A percentile compares a stretch with the other conserved stretches of the same genome.
Conservation (phyloP, 2,113 vertebrate genomes). For the Nycticryphes semicollaris region DNA sequence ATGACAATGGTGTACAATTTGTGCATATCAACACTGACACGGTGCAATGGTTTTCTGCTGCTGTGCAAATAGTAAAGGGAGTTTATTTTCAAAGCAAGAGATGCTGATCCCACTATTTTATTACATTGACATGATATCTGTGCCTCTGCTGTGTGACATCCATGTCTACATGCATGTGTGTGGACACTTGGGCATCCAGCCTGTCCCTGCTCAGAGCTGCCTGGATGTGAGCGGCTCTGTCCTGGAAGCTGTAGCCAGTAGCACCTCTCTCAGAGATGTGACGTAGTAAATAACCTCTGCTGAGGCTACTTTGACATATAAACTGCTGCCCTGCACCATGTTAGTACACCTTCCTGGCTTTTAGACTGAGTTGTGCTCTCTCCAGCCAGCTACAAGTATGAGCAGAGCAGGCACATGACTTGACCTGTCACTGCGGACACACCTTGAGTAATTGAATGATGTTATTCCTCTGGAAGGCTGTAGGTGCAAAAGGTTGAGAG, state of each 20-base stretch:
- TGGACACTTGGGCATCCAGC: fast-evolving
- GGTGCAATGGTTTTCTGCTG: neutral
- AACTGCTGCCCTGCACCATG: fast-evolving
- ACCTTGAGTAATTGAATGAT: neutral
- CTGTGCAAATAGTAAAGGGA: neutral
- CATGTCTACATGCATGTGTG: neutral
- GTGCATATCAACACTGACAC: neutral
- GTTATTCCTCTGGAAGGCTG: neutral
- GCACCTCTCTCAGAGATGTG: neutral
- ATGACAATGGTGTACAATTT: neutral
- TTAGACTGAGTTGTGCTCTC: neutral
- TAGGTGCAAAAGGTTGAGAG: neutral
- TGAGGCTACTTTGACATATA: neutral
- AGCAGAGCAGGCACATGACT: neutral
- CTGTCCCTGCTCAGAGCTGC: neutral
- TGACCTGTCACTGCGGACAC: neutral
- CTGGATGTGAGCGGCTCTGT: neutral
- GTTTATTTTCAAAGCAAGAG: neutral
- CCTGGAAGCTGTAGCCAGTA: neutral
- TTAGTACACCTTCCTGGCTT: neutral
- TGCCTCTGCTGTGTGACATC: neutral
- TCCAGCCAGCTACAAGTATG: neutral
- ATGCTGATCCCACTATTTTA: neutral
- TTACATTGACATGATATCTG: neutral
- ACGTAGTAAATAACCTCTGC: neutral